phyloP scores from a whole-genome alignment of 2,113 vertebrate genomes.

The Microcebus lehilahytsara region DNA sequence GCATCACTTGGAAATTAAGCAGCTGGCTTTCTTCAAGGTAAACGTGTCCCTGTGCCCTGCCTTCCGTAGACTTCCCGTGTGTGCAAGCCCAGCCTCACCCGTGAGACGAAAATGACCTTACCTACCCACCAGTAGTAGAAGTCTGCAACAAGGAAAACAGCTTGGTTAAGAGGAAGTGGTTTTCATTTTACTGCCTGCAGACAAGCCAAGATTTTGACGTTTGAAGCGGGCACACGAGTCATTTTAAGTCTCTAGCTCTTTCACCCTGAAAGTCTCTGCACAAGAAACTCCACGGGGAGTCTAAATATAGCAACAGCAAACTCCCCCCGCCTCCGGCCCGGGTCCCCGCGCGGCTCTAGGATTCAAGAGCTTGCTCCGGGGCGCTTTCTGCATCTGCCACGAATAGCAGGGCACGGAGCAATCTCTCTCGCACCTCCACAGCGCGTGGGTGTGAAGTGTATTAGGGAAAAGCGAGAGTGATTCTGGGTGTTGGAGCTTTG shows the following conservation, averaged over 20 bases:
- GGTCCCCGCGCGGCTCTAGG: conserved; percentile 27
- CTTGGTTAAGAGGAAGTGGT: conserved; percentile 39
- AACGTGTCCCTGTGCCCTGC: background rate
- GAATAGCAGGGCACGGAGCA: conserved; percentile 59
- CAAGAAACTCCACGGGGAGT: conserved; percentile 55
- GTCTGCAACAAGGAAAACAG: background rate
- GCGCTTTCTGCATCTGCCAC: conserved; percentile 29
- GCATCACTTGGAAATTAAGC: background rate
- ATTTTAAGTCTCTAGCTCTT: conserved; percentile 52
- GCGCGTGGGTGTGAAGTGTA: conserved; percentile 52
- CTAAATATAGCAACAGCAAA: conserved; percentile 67
- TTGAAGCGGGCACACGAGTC: conserved; percentile 45
- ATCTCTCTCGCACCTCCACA: conserved; percentile 52
- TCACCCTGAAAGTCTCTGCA: conserved; percentile 65
- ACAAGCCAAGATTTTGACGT: conserved; percentile 4
- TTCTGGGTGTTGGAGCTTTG: conserved; percentile 29
- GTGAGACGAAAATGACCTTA: background rate
- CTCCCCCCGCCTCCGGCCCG: background rate
- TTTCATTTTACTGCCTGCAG: conserved; percentile 45
- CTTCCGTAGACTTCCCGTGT: background rate
- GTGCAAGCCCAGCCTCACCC: too few species aligned
- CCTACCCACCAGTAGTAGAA: background rate
- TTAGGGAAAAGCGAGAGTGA: conserved; percentile 30
- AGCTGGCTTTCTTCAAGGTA: background rate
- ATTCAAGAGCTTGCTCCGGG: conserved; percentile 22